Evolutionary conservation across 2,888 invertebrate species (phyloP), one percentile per base, ranked within the genome.

Genomic region (Orchesella flavescens): DNA sequence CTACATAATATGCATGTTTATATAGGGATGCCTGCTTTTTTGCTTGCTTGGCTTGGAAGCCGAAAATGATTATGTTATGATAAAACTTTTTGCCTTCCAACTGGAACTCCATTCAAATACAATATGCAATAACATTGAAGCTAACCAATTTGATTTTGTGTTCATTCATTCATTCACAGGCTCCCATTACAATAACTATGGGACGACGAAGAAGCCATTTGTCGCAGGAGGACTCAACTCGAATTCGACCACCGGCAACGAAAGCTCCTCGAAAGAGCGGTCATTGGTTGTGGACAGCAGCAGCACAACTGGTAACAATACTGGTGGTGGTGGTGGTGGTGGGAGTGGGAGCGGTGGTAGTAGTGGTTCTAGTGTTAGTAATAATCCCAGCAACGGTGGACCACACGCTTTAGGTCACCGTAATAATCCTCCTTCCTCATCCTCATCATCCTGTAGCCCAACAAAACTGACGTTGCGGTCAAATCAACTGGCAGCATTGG

Each of bases 181-280:
- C 83, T 69, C 86, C 49, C 85, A 87, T 72, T 85, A 85, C 83
- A 87, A 85, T 69, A 87, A 85, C 74, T 87, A 87, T 68, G 87
- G 87, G 17, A 86, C 87, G 44, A 86, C 86, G 4, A 86, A 86
- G 66, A 86, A 83, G 57, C 43, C 76, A 69, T 69, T 69, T 69
- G 53, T 43, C 21, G 69, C 49, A 69, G 69, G 66, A 43, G 59
- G 53, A 21, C 49, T 15, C 12, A 34, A n/a, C n/a, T n/a, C n/a
- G n/a, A n/a, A n/a, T n/a, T n/a, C n/a, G n/a, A n/a, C n/a, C 13
- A 17, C 5, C 13, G 7, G 12, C 19, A 17, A 46, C 49, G 21
- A 77, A 77, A 44, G 13, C 17, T 5, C 15, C 17, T 5, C 15
- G 49, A 44, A 76, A 57, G 23, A n/a, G 46, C 17, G 53, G 69